Evolutionary conservation across 2,888 invertebrate genomes (phyloP).

Genomic region (Steinernema scapterisci): DNA sequence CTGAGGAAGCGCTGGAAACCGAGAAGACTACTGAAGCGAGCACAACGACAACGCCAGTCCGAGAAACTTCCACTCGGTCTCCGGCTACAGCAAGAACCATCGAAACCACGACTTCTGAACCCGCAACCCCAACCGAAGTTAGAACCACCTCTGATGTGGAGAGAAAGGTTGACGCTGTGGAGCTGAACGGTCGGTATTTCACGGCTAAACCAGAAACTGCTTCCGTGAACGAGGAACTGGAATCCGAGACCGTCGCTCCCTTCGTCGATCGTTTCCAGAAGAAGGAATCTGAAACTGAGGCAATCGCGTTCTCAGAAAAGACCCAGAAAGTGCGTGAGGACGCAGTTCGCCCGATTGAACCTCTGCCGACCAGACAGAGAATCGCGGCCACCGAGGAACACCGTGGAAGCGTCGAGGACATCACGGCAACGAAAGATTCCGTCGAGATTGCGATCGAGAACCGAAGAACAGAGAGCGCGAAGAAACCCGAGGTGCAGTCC

Average conservation of each 20-base stretch:
- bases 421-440: conserved; percentile 15
- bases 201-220: not conserved
- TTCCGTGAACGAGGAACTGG: conserved; percentile 3
- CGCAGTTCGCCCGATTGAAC: not conserved
- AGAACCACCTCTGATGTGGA: conserved; percentile 31
- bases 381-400: not conserved
- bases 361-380: not conserved
- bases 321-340: not conserved
- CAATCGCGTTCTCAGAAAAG: conserved; percentile 20
- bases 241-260: not conserved
- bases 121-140: not conserved
- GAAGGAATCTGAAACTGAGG: conserved; percentile 29
- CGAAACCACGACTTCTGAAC: not conserved
- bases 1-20: conserved; percentile 6
- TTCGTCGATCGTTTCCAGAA: conserved; percentile 7
- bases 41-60: not conserved
- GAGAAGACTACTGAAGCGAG: conserved; percentile 6
- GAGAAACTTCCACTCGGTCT: not conserved
- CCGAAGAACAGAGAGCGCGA: not conserved
- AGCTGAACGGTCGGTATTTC: conserved; percentile 35
- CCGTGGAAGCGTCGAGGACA: conserved; percentile 17
- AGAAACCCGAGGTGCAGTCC: conserved; percentile 4
- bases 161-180: conserved; percentile 29
- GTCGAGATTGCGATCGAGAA: conserved; percentile 16
- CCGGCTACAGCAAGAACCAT: not conserved